Base-by-base conservation (phyloP, 2,888 invertebrate genomes). In the Pseudococcus viburni region DNA sequence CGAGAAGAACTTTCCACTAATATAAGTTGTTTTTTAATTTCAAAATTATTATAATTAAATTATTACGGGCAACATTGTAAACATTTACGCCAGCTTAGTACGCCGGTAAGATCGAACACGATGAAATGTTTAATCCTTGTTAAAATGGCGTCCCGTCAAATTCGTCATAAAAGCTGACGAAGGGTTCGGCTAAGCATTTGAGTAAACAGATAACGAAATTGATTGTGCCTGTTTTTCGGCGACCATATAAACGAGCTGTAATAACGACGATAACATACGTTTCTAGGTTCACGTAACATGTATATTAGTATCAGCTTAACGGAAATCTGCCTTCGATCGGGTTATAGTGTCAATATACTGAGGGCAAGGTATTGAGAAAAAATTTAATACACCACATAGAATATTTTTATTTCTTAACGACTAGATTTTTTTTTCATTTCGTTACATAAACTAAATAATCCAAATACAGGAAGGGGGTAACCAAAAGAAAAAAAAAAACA, bases 41-140 rank as follows among this genome's bases (percentile, higher is more conserved):
- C 77, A 77, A 77, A 77, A 77, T 77, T 77, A 77, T 77, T 77
- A 77, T 77, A 77, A 77, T 77, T 77, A 77, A 77, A 77, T 77
- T 77, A 77, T 77, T 39, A 77, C 39, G 7, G 39, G 77, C 17
- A 12, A 77, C 77, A 77, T 77, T 77, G 77, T 77, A 77, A 77
- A 77, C 42, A 77, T 77, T 73, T 42, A n/a, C 42, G 42, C 39
- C 39, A 77, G 77, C 39, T 77, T 77, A 26, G 39, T 17, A 5
- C 12, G n/a, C 15, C 12, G 7, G 55, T n/a, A n/a, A 12, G 17
- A 26, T 26, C 9, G n/a, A 84, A 84, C 12, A 15, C 51, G 7
- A 85, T 59, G 85, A 59, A 84, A 85, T 59, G 48, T 85, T 85
- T 85, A 85, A 85, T 85, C 85, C 85, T 51, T 26, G 85, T 22